Conservation (phyloP, 2,888 invertebrate genomes). For the Prenolepis imparis region DNA sequence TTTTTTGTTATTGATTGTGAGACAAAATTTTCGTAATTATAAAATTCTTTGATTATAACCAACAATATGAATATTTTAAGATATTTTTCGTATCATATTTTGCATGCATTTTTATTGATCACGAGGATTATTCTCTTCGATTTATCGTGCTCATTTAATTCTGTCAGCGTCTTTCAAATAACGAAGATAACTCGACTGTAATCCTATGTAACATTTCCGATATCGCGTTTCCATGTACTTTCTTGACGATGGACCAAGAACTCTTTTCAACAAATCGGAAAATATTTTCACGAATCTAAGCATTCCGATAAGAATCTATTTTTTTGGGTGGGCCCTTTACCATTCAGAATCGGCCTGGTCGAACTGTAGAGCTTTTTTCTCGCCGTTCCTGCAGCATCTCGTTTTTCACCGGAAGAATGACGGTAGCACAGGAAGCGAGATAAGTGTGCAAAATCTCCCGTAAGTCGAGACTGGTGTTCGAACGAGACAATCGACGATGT, state of each 20-base stretch:
- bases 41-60: not conserved
- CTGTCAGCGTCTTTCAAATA: not conserved
- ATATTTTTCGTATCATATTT: not conserved
- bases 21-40: not conserved
- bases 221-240: conserved; percentile 4
- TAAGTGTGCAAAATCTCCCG: conserved; percentile 59
- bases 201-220: conserved; percentile 2
- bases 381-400: conserved; percentile 31
- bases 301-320: conserved; percentile 29
- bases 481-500: conserved; percentile 67
- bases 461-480: conserved; percentile 46
- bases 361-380: conserved; percentile 11
- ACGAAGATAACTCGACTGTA: not conserved
- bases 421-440: conserved; percentile 71
- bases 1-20: too few species aligned
- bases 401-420: conserved; percentile 60
- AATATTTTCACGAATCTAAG: conserved; percentile 17
- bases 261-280: not conserved
- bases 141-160: not conserved
- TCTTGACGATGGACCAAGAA: not conserved
- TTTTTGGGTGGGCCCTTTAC: not conserved
- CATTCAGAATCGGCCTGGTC: conserved; percentile 3
- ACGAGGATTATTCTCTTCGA: not conserved
- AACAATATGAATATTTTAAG: not conserved
- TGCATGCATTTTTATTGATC: not conserved